phyloP scores from a whole-genome alignment of 2,797 vertebrate genomes.

The Phylloscopus collybita region DNA sequence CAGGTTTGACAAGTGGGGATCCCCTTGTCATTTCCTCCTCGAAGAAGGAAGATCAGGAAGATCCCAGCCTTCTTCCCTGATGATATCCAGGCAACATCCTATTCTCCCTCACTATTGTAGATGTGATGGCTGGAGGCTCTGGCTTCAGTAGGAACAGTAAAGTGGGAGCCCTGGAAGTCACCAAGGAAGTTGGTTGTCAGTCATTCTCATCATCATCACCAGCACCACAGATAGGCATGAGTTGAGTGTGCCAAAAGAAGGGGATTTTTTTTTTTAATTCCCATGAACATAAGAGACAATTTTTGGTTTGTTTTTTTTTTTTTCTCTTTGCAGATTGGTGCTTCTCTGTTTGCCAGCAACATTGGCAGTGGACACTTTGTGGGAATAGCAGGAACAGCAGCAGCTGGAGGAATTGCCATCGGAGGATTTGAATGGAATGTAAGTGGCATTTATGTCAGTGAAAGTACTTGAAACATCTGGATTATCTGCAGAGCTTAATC shows the following conservation, averaged over 20 bases:
- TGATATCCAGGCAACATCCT: background rate
- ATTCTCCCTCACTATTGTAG: background rate
- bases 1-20: background rate
- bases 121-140: background rate
- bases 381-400: slow-evolving; percentile 91
- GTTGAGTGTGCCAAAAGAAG: background rate
- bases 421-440: slow-evolving; percentile 96
- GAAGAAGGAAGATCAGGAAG: background rate
- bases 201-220: background rate
- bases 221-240: background rate
- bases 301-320: background rate
- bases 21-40: background rate
- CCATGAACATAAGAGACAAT: background rate
- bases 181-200: background rate
- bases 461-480: background rate
- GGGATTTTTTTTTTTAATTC: background rate
- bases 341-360: slow-evolving; percentile 96
- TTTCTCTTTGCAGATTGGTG: slow-evolving; percentile 86
- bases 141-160: background rate
- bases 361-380: slow-evolving; percentile 96
- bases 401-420: slow-evolving; percentile 86
- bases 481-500: background rate
- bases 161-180: background rate
- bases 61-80: background rate
- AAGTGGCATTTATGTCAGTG: slow-evolving; percentile 65